phyloP scores from a whole-genome alignment of 1,140 invertebrate genomes.

The Streblospio benedicti region DNA sequence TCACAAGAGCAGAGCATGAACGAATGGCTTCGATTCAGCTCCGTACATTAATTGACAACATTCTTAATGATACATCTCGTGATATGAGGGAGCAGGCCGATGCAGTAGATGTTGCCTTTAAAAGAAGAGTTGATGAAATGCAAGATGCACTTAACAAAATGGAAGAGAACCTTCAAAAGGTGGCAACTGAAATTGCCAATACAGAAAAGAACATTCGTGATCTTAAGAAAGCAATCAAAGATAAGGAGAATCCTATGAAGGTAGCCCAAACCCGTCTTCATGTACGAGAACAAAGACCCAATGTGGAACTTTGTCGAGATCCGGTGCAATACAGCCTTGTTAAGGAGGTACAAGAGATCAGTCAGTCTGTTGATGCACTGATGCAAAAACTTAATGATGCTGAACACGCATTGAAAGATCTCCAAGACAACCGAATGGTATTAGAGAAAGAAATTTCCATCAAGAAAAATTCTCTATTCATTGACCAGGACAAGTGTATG shows the following conservation, averaged over 20 bases:
- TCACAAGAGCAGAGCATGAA: slow-evolving; percentile 45
- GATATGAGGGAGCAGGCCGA: slow-evolving; percentile 48
- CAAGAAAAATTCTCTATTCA: slow-evolving; percentile 84
- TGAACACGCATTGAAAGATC: slow-evolving; percentile 42
- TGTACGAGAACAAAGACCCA: slow-evolving; percentile 38
- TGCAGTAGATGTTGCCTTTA: slow-evolving; percentile 41
- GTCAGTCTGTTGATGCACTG: slow-evolving; percentile 43
- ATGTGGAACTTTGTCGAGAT: slow-evolving; percentile 45
- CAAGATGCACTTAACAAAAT: slow-evolving; percentile 45
- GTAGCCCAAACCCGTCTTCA: slow-evolving; percentile 46
- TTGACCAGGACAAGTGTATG: slow-evolving; percentile 87
- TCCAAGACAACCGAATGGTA: slow-evolving; percentile 49
- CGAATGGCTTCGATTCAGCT: slow-evolving; percentile 48
- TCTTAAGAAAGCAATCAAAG: slow-evolving; percentile 42
- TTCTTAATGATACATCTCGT: slow-evolving; percentile 45
- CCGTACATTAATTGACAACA: slow-evolving; percentile 43
- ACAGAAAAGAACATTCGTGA: slow-evolving; percentile 45
- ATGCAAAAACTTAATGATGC: slow-evolving; percentile 40
- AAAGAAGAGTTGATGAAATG: slow-evolving; percentile 41
- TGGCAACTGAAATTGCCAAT: slow-evolving; percentile 36
- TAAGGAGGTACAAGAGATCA: slow-evolving; percentile 44
- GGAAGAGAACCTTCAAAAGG: slow-evolving; percentile 46
- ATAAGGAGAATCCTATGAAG: slow-evolving; percentile 48
- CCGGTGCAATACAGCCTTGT: slow-evolving; percentile 45
- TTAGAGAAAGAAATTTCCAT: slow-evolving; percentile 78